These are phyloP conservation scores for Strigamia crassipes DNA, from an alignment of 2,888 invertebrate genomes.

Conservation along the genomic window DNA sequence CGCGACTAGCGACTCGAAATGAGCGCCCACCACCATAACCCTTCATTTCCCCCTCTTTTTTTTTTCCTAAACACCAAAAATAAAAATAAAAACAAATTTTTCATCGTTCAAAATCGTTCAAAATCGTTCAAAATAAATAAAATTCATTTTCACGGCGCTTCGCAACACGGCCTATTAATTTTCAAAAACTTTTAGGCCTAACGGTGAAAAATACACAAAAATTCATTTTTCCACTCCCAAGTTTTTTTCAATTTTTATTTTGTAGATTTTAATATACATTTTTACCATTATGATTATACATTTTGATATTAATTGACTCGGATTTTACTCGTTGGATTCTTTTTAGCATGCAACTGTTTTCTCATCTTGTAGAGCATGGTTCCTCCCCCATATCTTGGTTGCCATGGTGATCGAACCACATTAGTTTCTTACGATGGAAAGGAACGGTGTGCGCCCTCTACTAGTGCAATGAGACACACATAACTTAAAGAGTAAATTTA, in stretches of 20 bases:
- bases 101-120: too few species aligned
- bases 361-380: conserved; percentile 9
- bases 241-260: not conserved
- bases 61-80: not conserved
- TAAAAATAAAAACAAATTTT: too few species aligned
- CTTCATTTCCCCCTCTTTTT: not conserved
- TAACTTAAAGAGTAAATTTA: conserved; percentile 26
- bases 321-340: not conserved
- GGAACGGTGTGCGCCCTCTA: conserved; percentile 8
- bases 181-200: not conserved
- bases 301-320: not conserved
- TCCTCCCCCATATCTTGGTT: conserved; percentile 17
- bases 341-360: conserved; percentile 14
- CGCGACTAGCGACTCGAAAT: conserved; percentile 5
- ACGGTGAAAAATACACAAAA: not conserved
- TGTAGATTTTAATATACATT: not conserved
- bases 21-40: not conserved
- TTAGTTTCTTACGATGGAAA: conserved; percentile 24
- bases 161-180: too few species aligned
- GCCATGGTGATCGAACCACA: conserved; percentile 30
- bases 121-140: too few species aligned
- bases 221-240: not conserved
- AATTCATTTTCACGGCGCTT: not conserved
- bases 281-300: too few species aligned
- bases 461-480: conserved; percentile 22